Percentiles rank a stretch among this genome's conserved stretches.
Evolutionary conservation across 2,888 invertebrate genomes (phyloP).

Genomic region (Yponomeuta sedellus): DNA sequence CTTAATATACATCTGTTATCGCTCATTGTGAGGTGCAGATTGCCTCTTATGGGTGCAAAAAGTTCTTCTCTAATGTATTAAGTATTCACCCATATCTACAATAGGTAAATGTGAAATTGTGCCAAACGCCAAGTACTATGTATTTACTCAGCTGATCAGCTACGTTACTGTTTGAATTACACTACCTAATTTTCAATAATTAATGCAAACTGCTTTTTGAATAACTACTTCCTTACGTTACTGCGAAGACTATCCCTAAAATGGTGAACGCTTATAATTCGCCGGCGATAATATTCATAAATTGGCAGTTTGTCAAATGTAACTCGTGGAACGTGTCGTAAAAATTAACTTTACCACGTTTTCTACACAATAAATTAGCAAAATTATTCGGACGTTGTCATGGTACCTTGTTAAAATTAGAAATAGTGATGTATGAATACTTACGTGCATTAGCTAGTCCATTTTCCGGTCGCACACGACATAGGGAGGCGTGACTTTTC

Average conservation of each 20-base stretch:
- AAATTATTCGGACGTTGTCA: neutral
- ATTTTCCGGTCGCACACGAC: conserved; percentile 43
- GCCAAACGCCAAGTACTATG: neutral
- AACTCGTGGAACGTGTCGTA: neutral
- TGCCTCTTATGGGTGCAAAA: neutral
- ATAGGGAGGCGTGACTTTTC: conserved; percentile 40
- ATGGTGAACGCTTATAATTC: neutral
- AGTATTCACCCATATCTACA: neutral
- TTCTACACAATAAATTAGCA: neutral
- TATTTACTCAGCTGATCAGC: conserved; percentile 6
- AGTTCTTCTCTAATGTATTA: neutral
- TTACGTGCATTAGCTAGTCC: conserved; percentile 52
- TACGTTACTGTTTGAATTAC: conserved; percentile 7
- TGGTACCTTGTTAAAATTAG: neutral
- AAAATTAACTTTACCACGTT: neutral
- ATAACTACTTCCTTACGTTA: neutral
- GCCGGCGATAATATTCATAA: neutral
- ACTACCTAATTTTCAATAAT: conserved; percentile 8
- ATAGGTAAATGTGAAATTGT: neutral
- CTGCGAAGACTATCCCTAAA: neutral
- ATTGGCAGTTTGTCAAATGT: neutral
- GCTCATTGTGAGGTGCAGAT: neutral
- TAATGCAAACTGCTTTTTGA: neutral
- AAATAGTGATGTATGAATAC: conserved; percentile 22
- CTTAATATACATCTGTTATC: neutral